Percentiles rank a stretch among this genome's conserved stretches.
phyloP scores from a whole-genome alignment of 2,888 invertebrate genomes.

The Hyposoter dolosus region DNA sequence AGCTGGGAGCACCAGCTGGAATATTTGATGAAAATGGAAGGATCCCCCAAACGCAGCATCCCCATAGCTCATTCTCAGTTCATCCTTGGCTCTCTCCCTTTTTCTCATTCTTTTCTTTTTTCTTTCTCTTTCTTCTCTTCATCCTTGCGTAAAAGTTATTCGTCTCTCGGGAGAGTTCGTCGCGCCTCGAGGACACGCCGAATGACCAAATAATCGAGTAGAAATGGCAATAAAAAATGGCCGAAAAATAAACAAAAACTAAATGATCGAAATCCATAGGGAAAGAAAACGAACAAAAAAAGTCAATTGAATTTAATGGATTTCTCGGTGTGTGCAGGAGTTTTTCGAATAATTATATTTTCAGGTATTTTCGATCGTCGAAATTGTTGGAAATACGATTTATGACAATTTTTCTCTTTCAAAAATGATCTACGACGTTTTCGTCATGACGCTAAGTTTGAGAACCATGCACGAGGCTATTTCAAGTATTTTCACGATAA shows the following conservation, averaged over 20 bases:
- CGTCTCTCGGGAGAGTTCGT: conserved; percentile 59
- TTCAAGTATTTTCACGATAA: conserved; percentile 36
- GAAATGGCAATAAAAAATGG: conserved; percentile 24
- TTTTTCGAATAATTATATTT: neutral
- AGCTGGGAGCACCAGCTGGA: conserved; percentile 71
- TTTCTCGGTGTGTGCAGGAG: neutral
- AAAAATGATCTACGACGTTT: conserved; percentile 11
- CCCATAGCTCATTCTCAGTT: conserved; percentile 46
- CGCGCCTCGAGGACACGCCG: conserved; percentile 33
- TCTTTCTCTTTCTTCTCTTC: conserved; percentile 36
- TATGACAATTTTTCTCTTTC: neutral
- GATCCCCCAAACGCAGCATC: conserved; percentile 55
- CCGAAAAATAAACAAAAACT: conserved; percentile 12
- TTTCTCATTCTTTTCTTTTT: conserved; percentile 59
- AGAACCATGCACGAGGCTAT: neutral
- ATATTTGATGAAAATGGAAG: conserved; percentile 78
- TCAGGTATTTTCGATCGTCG: neutral
- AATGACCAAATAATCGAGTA: conserved; percentile 52
- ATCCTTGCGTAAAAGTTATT: conserved; percentile 57
- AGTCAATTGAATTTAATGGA: neutral
- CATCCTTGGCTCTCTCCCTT: conserved; percentile 59
- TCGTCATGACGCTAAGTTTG: conserved; percentile 1
- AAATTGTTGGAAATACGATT: neutral
- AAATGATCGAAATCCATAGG: neutral
- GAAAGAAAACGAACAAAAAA: neutral